These are phyloP conservation scores for Sisor rabdophorus DNA, from an alignment of 2,113 vertebrate genomes.

Conservation along the genomic window DNA sequence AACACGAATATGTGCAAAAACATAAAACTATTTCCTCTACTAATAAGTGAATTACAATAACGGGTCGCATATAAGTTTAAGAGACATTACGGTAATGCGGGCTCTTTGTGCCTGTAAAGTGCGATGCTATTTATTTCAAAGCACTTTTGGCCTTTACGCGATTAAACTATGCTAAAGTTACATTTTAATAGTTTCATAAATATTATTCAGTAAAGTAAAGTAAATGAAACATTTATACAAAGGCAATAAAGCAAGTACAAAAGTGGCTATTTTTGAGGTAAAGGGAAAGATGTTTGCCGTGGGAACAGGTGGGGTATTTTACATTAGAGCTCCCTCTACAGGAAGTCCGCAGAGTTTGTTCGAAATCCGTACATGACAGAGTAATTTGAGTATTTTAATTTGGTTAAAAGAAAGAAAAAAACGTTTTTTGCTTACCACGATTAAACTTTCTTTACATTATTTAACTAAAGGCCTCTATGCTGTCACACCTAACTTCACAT, in stretches of 20 bases:
- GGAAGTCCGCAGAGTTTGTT: not conserved
- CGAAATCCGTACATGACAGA: not conserved
- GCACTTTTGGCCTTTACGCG: not conserved
- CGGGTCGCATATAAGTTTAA: not conserved
- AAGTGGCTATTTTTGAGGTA: not conserved
- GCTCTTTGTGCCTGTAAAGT: not conserved
- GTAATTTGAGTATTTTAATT: not conserved
- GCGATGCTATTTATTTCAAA: not conserved
- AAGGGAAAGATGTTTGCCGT: not conserved
- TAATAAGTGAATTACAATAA: not conserved
- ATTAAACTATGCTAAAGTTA: not conserved
- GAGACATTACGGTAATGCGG: not conserved
- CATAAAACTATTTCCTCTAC: not conserved
- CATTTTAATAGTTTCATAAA: not conserved
- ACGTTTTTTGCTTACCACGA: not conserved
- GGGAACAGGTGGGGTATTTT: slow-evolving; percentile 33
- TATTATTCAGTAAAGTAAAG: not conserved
- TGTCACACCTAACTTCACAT: not conserved
- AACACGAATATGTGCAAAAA: not conserved
- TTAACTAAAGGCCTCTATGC: not conserved
- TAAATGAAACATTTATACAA: not conserved
- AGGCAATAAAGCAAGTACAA: not conserved
- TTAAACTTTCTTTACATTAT: not conserved
- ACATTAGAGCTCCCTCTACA: slow-evolving; percentile 47
- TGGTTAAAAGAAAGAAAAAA: not conserved